A percentile compares a stretch with the other conserved stretches of the same genome.
phyloP scores from a whole-genome alignment of 2,888 invertebrate species.

The Nephrotoma flavescens region DNA sequence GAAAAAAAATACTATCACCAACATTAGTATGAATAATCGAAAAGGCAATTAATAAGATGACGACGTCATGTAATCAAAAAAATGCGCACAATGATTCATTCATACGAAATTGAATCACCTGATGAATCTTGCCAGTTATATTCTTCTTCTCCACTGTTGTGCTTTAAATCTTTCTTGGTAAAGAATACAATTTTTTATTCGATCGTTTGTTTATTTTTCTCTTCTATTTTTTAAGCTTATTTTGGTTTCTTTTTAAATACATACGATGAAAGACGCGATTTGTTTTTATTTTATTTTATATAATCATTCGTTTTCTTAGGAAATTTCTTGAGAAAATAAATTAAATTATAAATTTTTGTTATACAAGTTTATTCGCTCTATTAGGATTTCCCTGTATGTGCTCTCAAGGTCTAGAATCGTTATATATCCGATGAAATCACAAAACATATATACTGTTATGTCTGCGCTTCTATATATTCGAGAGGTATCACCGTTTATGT shows the following conservation, averaged over 20 bases:
- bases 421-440: neutral
- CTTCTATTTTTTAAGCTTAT: neutral
- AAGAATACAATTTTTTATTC: neutral
- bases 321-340: neutral
- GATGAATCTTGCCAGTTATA: neutral
- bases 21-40: neutral
- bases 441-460: too few relatives aligned
- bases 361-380: neutral
- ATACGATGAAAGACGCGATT: neutral
- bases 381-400: neutral
- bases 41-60: neutral
- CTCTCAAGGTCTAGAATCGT: neutral
- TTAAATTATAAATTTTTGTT: neutral
- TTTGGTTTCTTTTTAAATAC: neutral
- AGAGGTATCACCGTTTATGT: too few relatives aligned
- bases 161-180: neutral
- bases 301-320: neutral
- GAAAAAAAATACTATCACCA: neutral
- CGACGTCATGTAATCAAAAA: neutral
- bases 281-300: neutral
- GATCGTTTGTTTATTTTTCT: neutral
- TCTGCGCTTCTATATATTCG: too few relatives aligned
- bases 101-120: neutral
- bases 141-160: neutral
- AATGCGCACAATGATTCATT: neutral